Conservation (phyloP, 2,888 invertebrate genomes). For the Campoplex capitator region DNA sequence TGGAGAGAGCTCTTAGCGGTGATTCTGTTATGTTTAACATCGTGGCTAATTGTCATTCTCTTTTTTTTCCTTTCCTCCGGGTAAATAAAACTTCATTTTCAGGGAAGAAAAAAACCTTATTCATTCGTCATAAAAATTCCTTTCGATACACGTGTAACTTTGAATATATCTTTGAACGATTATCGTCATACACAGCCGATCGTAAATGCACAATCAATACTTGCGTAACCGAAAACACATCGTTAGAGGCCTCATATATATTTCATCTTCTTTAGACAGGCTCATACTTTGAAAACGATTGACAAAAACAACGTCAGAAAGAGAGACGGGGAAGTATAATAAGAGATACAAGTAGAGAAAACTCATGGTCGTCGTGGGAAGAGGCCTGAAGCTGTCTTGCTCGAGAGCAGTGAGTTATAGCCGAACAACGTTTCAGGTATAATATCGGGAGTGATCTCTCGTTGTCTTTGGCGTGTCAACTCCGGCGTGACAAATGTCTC, state of each 20-base stretch:
- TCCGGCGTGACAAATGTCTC: slow-evolving; percentile 78
- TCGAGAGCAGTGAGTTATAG: slow-evolving; percentile 59
- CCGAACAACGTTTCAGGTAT: slow-evolving; percentile 70
- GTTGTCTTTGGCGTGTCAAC: slow-evolving; percentile 77
- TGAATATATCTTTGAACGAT: background rate
- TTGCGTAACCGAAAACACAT: slow-evolving; percentile 58
- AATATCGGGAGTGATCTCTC: slow-evolving; percentile 77
- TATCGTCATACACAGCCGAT: slow-evolving; percentile 31
- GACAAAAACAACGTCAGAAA: slow-evolving; percentile 7
- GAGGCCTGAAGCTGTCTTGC: slow-evolving; percentile 32
- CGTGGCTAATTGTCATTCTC: slow-evolving; percentile 43
- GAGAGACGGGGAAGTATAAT: slow-evolving; percentile 2
- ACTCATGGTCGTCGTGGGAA: slow-evolving; percentile 51
- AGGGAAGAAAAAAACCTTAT: background rate
- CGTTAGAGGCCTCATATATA: slow-evolving; percentile 57
- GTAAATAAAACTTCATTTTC: background rate
- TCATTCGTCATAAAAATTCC: background rate
- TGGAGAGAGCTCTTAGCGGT: slow-evolving; percentile 14
- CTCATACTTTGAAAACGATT: slow-evolving; percentile 33
- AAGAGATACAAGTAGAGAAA: slow-evolving; percentile 5
- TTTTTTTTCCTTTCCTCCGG: background rate
- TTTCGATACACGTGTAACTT: slow-evolving; percentile 4
- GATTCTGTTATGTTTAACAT: slow-evolving; percentile 54
- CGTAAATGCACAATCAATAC: slow-evolving; percentile 34
- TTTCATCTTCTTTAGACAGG: slow-evolving; percentile 64